These are phyloP conservation scores for Lagopus leucura DNA, from an alignment of 2,113 vertebrate genomes.

Conservation along the genomic window DNA sequence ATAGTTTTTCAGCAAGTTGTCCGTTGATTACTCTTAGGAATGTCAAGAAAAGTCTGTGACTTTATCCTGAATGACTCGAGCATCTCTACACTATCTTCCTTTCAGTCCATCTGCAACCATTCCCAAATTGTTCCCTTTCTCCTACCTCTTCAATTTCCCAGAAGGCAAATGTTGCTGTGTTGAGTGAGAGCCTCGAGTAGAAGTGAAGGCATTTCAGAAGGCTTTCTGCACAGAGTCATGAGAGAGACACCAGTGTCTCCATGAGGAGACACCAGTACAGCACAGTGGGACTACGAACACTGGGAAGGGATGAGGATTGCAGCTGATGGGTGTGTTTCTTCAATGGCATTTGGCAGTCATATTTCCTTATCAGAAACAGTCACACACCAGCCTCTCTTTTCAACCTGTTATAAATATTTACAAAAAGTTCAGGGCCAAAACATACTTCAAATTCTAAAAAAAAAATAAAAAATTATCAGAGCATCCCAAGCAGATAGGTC, in stretches of 20 bases:
- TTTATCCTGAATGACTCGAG: neutral
- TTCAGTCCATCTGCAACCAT: neutral
- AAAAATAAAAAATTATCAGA: neutral
- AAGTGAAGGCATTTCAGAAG: neutral
- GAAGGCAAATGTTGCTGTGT: neutral
- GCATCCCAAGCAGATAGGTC: neutral
- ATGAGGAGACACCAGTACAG: neutral
- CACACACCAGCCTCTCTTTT: neutral
- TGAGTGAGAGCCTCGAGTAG: neutral
- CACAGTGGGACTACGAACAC: neutral
- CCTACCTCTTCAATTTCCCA: neutral
- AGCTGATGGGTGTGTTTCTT: neutral
- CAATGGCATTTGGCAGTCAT: neutral
- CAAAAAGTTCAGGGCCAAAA: neutral
- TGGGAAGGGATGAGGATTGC: neutral
- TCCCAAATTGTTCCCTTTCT: neutral
- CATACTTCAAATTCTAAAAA: neutral
- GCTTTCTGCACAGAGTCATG: neutral
- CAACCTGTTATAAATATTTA: neutral
- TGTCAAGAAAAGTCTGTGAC: neutral
- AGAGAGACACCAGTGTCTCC: too few relatives aligned
- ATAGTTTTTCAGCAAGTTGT: neutral
- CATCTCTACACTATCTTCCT: neutral
- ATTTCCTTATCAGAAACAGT: neutral
- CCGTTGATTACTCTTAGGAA: neutral